Evolutionary conservation across 1,140 invertebrate species (phyloP).

Genomic region (Macrosteles quadrilineatus): DNA sequence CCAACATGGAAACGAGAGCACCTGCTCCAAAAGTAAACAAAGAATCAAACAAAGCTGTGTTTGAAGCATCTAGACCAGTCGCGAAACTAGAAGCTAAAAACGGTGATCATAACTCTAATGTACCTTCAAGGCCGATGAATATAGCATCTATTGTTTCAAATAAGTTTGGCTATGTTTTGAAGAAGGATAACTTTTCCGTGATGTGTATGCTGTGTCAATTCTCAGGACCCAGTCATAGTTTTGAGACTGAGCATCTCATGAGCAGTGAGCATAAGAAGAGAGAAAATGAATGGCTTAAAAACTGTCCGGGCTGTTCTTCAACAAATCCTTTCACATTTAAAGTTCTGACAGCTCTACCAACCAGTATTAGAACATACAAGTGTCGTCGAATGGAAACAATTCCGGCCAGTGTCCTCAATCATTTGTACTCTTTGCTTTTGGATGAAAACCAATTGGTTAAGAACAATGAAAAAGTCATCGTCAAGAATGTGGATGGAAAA

Average conservation of each 20-base stretch:
- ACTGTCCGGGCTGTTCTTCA: background rate
- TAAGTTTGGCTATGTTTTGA: too few species aligned
- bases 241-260: background rate
- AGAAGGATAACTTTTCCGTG: too few species aligned
- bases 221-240: too few species aligned
- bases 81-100: background rate
- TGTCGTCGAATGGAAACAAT: background rate
- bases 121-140: too few species aligned
- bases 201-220: too few species aligned
- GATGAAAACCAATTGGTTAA: background rate
- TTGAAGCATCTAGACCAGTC: too few species aligned
- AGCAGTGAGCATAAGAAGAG: background rate
- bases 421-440: background rate
- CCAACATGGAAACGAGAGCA: too few species aligned
- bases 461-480: background rate
- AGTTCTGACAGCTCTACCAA: background rate
- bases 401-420: background rate
- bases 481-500: constrained; percentile 2
- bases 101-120: too few species aligned
- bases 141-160: too few species aligned
- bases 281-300: background rate
- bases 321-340: background rate
- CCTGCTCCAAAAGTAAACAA: too few species aligned
- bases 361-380: background rate
- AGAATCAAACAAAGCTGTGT: too few species aligned